Evolutionary conservation across 2,113 vertebrate species (phyloP).

Genomic region (Amazona vittata): DNA sequence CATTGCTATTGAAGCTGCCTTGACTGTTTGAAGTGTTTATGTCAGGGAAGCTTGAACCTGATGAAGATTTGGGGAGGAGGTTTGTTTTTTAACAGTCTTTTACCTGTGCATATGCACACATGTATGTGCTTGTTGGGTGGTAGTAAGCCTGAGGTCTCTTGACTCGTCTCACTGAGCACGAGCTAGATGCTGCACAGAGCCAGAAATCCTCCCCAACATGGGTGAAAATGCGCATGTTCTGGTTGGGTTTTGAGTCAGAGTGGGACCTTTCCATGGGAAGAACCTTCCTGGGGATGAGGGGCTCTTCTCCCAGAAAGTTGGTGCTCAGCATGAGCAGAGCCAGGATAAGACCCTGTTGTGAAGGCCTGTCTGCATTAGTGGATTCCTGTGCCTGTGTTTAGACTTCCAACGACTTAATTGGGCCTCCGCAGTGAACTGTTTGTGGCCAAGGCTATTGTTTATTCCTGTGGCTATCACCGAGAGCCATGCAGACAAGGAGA

Average conservation of each 20-base stretch:
- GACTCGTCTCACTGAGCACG: rapidly evolving
- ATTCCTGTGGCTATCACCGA: not conserved
- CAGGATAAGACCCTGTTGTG: conserved; percentile 38
- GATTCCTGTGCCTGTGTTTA: conserved; percentile 56
- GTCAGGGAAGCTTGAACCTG: not conserved
- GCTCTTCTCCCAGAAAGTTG: not conserved
- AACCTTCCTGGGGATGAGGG: not conserved
- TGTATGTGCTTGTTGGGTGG: rapidly evolving
- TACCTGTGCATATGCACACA: rapidly evolving
- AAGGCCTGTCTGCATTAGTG: rapidly evolving
- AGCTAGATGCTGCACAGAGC: rapidly evolving
- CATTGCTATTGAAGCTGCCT: conserved; percentile 21
- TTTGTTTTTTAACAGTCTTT: not conserved
- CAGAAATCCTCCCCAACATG: not conserved
- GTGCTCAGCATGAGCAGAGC: not conserved
- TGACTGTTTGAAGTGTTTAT: conserved; percentile 34
- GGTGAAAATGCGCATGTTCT: rapidly evolving
- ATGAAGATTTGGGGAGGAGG: not conserved
- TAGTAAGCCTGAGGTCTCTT: rapidly evolving
- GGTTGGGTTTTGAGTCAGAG: rapidly evolving
- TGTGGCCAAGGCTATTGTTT: conserved; percentile 51
- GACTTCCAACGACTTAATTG: conserved; percentile 35
- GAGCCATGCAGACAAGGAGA: not conserved
- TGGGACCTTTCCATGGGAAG: not conserved
- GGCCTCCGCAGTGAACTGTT: not conserved